Conservation (phyloP, 2,113 vertebrate genomes). For the Indicator indicator region DNA sequence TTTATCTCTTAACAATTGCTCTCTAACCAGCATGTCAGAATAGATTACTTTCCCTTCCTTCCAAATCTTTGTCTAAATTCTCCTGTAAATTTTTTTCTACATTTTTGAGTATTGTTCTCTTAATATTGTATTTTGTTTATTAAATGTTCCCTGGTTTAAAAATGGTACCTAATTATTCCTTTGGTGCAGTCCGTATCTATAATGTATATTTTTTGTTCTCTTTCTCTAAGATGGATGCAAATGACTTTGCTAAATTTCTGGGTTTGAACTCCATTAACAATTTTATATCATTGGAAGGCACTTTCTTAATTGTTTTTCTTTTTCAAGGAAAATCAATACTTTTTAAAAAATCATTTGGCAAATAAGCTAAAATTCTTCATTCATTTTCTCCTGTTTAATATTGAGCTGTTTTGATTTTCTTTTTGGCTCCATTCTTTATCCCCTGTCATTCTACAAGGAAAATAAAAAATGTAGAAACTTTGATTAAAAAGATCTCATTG, state of each 20-base stretch:
- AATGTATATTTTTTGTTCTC: background rate
- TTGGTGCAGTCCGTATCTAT: background rate
- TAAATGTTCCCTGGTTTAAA: background rate
- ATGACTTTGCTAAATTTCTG: background rate
- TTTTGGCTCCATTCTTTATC: background rate
- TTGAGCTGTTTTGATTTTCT: background rate
- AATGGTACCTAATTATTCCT: background rate
- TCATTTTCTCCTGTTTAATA: background rate
- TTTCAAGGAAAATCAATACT: background rate
- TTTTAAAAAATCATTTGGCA: background rate
- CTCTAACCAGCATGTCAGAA: background rate
- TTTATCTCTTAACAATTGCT: background rate
- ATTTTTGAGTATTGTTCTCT: background rate
- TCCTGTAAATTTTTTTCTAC: background rate
- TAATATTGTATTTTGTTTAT: background rate
- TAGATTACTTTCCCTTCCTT: background rate
- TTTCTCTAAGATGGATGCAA: background rate
- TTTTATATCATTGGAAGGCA: background rate
- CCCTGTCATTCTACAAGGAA: background rate
- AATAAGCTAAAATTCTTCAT: background rate
- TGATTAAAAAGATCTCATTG: background rate
- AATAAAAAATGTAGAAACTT: background rate
- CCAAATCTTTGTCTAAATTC: background rate
- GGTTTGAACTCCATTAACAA: background rate
- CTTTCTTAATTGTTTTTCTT: accelerated